Percentiles rank a stretch among this genome's conserved stretches.
Evolutionary conservation across 1,140 invertebrate species (phyloP).

Genomic region (Heliconius himera): DNA sequence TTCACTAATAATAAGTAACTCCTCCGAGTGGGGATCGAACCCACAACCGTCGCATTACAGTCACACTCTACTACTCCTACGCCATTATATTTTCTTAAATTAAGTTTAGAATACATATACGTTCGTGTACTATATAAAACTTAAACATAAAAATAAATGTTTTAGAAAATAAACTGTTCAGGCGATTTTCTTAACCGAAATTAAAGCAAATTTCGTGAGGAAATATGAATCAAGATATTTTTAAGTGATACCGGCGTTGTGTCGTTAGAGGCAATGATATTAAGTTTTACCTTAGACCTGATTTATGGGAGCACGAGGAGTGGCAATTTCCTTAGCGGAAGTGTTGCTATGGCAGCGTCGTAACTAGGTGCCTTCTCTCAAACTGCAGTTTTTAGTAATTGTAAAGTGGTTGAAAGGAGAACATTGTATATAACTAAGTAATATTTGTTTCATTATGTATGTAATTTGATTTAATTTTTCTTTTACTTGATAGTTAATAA

Average conservation of each 20-base stretch:
- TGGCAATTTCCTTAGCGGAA: slow-evolving; percentile 70
- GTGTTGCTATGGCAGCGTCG: slow-evolving; percentile 54
- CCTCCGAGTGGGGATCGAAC: too few relatives aligned
- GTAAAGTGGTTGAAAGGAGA: not conserved
- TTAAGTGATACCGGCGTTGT: slow-evolving; percentile 25
- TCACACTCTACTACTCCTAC: too few relatives aligned
- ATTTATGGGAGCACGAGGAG: slow-evolving; percentile 63
- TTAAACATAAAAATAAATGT: not conserved
- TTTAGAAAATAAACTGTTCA: not conserved
- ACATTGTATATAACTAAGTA: not conserved
- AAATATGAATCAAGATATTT: slow-evolving; percentile 27
- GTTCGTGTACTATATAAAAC: too few relatives aligned
- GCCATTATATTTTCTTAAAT: too few relatives aligned
- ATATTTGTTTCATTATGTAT: too few relatives aligned
- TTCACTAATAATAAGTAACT: too few relatives aligned
- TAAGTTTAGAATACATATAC: too few relatives aligned
- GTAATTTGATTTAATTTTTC: not conserved
- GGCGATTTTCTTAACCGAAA: not conserved
- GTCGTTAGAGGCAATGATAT: slow-evolving; percentile 52
- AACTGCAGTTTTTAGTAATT: not conserved
- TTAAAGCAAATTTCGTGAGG: not conserved
- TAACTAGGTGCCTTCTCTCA: not conserved
- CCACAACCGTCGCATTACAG: too few relatives aligned
- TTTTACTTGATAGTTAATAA: not conserved
- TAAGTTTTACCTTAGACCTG: slow-evolving; percentile 66